Percentiles rank a stretch among this genome's conserved stretches.
These are phyloP conservation scores for Siniperca scherzeri DNA, from an alignment of 2,797 vertebrate genomes.

Conservation along the genomic window DNA sequence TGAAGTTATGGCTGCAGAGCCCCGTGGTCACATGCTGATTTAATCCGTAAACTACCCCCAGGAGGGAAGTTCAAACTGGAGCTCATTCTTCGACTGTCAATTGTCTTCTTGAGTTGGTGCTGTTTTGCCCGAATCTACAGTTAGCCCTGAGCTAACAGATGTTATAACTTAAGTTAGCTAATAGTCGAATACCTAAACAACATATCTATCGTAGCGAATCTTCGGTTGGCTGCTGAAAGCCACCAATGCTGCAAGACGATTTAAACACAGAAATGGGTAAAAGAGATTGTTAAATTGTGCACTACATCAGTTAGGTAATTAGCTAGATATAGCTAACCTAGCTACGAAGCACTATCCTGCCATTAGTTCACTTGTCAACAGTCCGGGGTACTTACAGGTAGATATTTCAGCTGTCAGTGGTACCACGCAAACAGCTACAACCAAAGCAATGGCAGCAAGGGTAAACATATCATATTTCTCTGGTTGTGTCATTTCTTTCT, in stretches of 20 bases:
- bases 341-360: background rate
- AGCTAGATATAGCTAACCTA: conserved; percentile 11
- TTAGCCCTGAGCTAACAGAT: conserved; percentile 9
- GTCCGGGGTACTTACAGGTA: conserved; percentile 73
- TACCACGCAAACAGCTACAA: conserved; percentile 70
- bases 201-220: background rate
- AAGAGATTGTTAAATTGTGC: background rate
- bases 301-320: fast-evolving
- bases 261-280: background rate
- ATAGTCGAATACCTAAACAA: background rate
- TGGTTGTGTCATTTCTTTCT: conserved; percentile 52
- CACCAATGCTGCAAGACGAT: background rate
- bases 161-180: too few species aligned
- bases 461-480: conserved; percentile 1
- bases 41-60: conserved; percentile 65
- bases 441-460: conserved; percentile 45
- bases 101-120: background rate
- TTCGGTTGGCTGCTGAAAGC: background rate
- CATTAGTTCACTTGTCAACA: background rate
- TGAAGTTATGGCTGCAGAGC: conserved; percentile 58
- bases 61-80: conserved; percentile 78
- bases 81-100: background rate
- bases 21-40: conserved; percentile 79
- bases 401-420: conserved; percentile 74
- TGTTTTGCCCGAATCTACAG: too few species aligned